A percentile compares a stretch with the other conserved stretches of the same genome.
These are phyloP conservation scores for Colistium nudipinnis DNA, from an alignment of 2,113 vertebrate genomes.

Conservation along the genomic window DNA sequence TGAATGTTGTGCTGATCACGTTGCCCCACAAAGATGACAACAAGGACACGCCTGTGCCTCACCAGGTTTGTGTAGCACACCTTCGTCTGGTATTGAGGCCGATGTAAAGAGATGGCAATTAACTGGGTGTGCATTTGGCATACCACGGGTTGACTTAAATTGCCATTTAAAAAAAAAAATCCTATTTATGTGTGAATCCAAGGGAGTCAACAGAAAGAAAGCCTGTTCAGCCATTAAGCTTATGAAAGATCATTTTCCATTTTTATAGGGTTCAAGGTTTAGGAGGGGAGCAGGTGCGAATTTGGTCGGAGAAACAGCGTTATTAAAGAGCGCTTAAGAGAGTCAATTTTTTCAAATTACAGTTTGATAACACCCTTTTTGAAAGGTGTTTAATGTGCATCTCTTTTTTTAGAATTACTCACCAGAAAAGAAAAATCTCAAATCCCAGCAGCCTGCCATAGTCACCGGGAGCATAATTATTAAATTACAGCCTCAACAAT, in stretches of 20 bases:
- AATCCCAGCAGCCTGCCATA: no score
- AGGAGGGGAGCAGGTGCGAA: no score
- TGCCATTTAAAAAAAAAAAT: slow-evolving; percentile 41
- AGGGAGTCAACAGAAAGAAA: slow-evolving; percentile 39
- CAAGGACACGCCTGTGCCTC: not conserved
- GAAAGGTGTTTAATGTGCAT: no score
- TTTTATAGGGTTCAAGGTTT: no score
- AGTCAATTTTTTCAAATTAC: no score
- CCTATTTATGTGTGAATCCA: slow-evolving; percentile 19
- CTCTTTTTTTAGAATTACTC: no score
- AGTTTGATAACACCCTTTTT: no score
- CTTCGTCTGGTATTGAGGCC: not conserved
- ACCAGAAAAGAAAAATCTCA: no score
- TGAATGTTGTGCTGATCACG: slow-evolving; percentile 4
- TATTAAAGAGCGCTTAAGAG: no score
- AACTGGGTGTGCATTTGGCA: slow-evolving; percentile 11
- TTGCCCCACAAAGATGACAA: slow-evolving; percentile 8
- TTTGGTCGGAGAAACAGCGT: no score
- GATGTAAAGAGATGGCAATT: slow-evolving; percentile 25
- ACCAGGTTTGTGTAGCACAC: not conserved
- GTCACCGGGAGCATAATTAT: slow-evolving; percentile 2
- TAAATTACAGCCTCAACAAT: slow-evolving; percentile 14
- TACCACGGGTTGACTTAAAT: slow-evolving; percentile 28
- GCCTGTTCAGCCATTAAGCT: slow-evolving; percentile 27
- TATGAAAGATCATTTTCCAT: slow-evolving; percentile 18